A percentile compares a stretch with the other conserved stretches of the same genome.
Evolutionary conservation across 1,140 invertebrate species (phyloP).

Genomic region (Heliconius melpomene): DNA sequence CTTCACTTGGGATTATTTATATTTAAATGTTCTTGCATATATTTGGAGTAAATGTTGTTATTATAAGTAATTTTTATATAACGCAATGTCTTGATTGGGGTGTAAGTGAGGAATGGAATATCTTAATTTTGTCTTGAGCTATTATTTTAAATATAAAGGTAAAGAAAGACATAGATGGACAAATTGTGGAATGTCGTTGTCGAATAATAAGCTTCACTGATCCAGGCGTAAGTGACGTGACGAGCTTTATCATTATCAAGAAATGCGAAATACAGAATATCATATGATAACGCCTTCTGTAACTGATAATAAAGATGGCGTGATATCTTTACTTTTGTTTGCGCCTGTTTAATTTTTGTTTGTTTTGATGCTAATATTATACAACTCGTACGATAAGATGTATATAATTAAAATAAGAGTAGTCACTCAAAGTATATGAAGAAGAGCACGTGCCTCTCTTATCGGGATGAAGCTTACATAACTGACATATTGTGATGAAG

Average conservation of each 20-base stretch:
- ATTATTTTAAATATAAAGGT: no score
- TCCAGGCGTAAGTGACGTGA: background rate
- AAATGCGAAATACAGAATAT: conserved; percentile 1
- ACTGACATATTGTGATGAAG: background rate
- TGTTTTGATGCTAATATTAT: conserved; percentile 1
- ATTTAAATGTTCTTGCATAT: no score
- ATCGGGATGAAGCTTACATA: background rate
- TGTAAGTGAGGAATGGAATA: no score
- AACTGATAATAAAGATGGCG: background rate
- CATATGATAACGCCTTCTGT: background rate
- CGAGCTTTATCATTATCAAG: background rate
- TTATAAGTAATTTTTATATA: no score
- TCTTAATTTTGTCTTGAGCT: no score
- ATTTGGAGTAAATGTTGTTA: no score
- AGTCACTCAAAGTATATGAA: background rate
- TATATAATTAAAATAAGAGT: background rate
- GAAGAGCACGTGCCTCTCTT: background rate
- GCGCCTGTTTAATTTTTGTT: conserved; percentile 3
- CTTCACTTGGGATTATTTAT: no score
- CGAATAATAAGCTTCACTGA: background rate
- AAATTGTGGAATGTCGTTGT: background rate
- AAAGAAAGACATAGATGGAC: no score
- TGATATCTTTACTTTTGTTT: background rate
- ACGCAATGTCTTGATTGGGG: no score
- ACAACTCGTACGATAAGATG: background rate